These are phyloP conservation scores for Leucopsar rothschildi DNA, from an alignment of 2,113 vertebrate genomes.

Conservation along the genomic window DNA sequence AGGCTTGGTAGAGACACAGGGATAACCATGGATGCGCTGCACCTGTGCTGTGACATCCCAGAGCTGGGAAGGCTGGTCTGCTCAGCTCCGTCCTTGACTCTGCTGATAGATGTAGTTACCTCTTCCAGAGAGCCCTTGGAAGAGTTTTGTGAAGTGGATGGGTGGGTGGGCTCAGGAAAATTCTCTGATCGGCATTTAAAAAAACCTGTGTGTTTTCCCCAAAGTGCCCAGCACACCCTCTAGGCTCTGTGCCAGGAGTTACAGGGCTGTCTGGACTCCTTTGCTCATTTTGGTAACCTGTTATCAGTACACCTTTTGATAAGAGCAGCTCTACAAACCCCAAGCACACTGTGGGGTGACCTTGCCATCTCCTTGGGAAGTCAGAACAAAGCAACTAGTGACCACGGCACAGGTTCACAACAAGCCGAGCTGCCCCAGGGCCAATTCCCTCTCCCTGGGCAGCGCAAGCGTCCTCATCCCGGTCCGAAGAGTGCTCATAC, in stretches of 20 bases:
- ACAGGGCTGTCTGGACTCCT: background rate
- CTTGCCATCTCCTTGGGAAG: slow-evolving; percentile 23
- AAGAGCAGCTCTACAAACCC: background rate
- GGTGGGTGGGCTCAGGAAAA: background rate
- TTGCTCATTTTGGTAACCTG: background rate
- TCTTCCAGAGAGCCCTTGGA: background rate
- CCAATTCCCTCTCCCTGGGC: background rate
- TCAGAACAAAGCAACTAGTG: background rate
- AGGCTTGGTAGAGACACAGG: background rate
- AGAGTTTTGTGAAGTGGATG: background rate
- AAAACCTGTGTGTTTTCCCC: background rate
- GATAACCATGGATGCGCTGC: accelerated
- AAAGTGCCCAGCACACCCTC: background rate
- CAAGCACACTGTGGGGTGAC: background rate
- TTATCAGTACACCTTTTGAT: background rate
- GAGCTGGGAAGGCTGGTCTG: background rate
- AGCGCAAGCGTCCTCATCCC: accelerated
- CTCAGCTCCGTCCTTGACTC: background rate
- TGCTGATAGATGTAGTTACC: background rate
- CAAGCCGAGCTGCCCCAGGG: background rate
- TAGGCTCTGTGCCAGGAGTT: background rate
- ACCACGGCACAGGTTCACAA: background rate
- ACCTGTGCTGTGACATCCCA: background rate
- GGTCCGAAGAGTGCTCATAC: background rate
- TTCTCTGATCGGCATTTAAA: background rate